Evolutionary conservation across 2,888 invertebrate genomes (phyloP), one percentile per base, ranked within the genome.

Genomic region (Zhuqinia jingwanae): DNA sequence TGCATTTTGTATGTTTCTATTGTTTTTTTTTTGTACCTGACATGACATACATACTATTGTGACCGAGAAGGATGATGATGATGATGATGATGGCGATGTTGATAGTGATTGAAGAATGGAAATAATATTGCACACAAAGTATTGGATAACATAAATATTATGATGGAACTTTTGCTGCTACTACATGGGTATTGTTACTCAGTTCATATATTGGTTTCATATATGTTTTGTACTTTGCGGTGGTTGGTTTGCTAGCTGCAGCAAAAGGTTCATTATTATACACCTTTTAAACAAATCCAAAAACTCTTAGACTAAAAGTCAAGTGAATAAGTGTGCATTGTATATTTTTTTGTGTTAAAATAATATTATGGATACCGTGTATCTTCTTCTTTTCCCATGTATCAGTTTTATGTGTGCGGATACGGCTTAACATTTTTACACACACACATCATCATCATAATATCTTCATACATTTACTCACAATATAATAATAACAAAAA

Each of bases 41-140:
- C 75, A 53, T 75, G 53, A 56, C 75, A 75, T n/a, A n/a, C n/a
- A n/a, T 75, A 75, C 17, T 17, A 75, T 75, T 75, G 73, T 50
- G 50, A 50, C 70, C 11, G 22, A 68, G 42, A 20, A 70, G 5
- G 15, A 73, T 73, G 47, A 70, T 70, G 22, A 25, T 68, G 47
- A 45, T 25, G 47, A 20, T 45, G 50, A 22, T 53, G 50, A 53
- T 73, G n/a, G n/a, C n/a, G n/a, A n/a, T n/a, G n/a, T n/a, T n/a
- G 73, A 53, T 30, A 27, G 53, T 73, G 53, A 73, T 73, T n/a
- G 17, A 30, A 50, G 45, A 70, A 70, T 70, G 25, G n/a, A 70
- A 65, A 42, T 13, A 65, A 22, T 45, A 65, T n/a, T n/a, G n/a
- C n/a, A n/a, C n/a, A n/a, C n/a, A n/a, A n/a, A n/a, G n/a, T n/a